Evolutionary conservation across 2,113 vertebrate species (phyloP), one percentile per base, ranked within the genome.

Genomic region (Cephalopholis sonnerati): DNA sequence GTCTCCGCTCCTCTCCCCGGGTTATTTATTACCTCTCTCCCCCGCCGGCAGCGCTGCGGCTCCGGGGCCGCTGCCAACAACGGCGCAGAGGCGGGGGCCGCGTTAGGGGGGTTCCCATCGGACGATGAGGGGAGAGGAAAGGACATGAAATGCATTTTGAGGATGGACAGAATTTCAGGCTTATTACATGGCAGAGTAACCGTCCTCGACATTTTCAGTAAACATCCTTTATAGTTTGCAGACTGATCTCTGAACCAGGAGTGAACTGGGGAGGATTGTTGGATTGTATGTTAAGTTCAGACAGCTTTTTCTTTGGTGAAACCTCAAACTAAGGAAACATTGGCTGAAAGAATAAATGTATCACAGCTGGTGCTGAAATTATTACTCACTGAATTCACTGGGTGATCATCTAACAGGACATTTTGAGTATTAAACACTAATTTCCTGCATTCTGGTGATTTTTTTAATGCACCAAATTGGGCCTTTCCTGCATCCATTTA

Each of bases 21-120:
- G 96, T 97, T 97, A 98, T 98, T 98, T 97, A 98, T 97, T 96
- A 96, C 97, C 96, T 96, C 96, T 96, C 96, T 96, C 96, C 96
- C 94, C 96, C 96, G 96, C 96, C 96, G 96, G 96, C 96, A 97
- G 96, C 95, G 96, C 96, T 96, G 96, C 97, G 96, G 96, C 96
- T 97, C 95, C 95, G 95, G 96, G 95, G 96, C 96, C 90, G 95
- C 95, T 96, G 97, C 97, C 97, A 97, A 95, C 95, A 94, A 93
- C 95, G 93, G 93, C 89, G 95, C 95, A 93, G 95, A 94, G 95
- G 95, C 94, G 88, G 91, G 92, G 95, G 94, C 91, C 87, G n/a
- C 78, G 62, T 24, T 0, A 87, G 86, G 95, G 96, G 93, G 95
- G 76, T 73, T 94, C 73, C 27, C 48, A 90, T 70, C 69, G 69